Evolutionary conservation across 2,888 invertebrate genomes (phyloP).

Genomic region (Endotricha flammealis): DNA sequence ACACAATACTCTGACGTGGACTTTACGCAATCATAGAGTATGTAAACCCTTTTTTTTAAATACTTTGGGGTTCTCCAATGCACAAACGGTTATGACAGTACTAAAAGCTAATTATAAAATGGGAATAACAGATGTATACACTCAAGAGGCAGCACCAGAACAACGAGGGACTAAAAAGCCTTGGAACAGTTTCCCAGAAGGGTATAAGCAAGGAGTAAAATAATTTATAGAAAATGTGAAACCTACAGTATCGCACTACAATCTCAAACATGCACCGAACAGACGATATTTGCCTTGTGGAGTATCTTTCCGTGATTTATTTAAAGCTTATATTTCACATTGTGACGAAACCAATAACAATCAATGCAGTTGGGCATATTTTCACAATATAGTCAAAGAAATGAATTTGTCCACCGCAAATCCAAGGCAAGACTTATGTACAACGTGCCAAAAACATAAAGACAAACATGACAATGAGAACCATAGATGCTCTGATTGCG

Average conservation of each 20-base stretch:
- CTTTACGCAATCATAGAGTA: background rate
- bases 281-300: slow-evolving; percentile 6
- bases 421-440: slow-evolving; percentile 5
- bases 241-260: slow-evolving; percentile 7
- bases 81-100: slow-evolving; percentile 1
- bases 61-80: no score
- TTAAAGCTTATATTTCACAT: background rate
- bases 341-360: background rate
- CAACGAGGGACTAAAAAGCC: background rate
- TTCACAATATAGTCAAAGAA: slow-evolving; percentile 2
- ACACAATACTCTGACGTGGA: no score
- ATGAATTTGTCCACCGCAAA: slow-evolving; percentile 1
- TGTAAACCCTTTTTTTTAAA: background rate
- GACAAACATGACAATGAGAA: background rate
- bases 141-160: background rate
- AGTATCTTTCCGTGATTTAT: slow-evolving; percentile 2
- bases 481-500: background rate
- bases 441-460: slow-evolving; percentile 10
- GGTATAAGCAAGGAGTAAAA: background rate
- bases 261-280: slow-evolving; percentile 10
- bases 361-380: slow-evolving; percentile 7
- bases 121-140: background rate
- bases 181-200: background rate
- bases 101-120: background rate
- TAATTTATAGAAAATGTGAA: background rate